Conservation (phyloP, 2,113 vertebrate genomes). For the Melanotaenia duboulayi region DNA sequence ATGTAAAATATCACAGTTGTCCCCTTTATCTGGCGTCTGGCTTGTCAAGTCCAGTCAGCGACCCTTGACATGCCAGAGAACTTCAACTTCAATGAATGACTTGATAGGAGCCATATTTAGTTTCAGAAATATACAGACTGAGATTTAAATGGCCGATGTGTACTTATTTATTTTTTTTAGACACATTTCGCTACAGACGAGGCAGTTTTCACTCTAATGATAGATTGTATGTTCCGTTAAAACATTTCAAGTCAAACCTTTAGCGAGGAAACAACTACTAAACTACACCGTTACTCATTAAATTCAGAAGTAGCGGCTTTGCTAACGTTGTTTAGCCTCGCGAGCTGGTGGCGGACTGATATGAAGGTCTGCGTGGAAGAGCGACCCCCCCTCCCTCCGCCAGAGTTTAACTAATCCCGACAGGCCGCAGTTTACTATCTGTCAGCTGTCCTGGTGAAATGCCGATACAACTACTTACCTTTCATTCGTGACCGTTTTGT, state of each 20-base stretch:
- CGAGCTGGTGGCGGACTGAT: not conserved
- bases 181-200: not conserved
- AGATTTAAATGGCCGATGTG: not conserved
- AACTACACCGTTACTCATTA: not conserved
- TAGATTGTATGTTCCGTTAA: not conserved
- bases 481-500: slow-evolving; percentile 17
- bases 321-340: too few species aligned
- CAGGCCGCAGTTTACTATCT: accelerated
- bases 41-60: slow-evolving; percentile 4
- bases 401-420: not conserved
- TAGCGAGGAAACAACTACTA: too few species aligned
- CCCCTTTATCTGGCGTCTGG: not conserved
- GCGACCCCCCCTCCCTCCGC: not conserved
- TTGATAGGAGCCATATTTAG: not conserved
- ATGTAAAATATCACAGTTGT: slow-evolving; percentile 9
- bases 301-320: not conserved
- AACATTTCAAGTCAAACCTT: not conserved
- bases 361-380: not conserved
- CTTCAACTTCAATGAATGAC: not conserved
- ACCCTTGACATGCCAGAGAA: slow-evolving; percentile 12
- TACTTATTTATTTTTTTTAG: not conserved
- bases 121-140: not conserved
- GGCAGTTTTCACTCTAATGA: too few species aligned
- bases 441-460: not conserved
- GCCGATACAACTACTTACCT: slow-evolving; percentile 41